Percentiles rank a stretch among this genome's conserved stretches.
These are phyloP conservation scores for Spodoptera frugiperda DNA, from an alignment of 1,140 invertebrate genomes.

Conservation along the genomic window DNA sequence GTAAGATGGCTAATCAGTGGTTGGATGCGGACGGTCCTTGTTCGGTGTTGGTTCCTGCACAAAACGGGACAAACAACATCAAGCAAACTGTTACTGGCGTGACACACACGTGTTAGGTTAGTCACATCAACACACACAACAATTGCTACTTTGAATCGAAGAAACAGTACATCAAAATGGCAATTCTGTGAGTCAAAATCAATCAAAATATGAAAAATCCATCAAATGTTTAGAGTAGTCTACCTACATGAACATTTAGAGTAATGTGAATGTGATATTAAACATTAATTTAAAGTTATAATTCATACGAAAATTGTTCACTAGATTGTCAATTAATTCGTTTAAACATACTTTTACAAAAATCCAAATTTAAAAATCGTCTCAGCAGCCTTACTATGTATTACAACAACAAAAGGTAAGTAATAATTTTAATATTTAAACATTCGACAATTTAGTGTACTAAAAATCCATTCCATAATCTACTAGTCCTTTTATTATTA, in stretches of 20 bases:
- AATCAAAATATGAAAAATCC: conserved; percentile 6
- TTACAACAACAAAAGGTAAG: too few species aligned
- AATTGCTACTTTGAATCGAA: conserved; percentile 51
- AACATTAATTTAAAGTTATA: conserved; percentile 10
- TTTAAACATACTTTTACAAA: too few species aligned
- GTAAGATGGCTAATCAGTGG: conserved; percentile 67
- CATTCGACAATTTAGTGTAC: not conserved
- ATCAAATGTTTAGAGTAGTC: conserved; percentile 20
- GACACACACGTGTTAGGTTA: conserved; percentile 76
- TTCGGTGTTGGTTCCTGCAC: conserved; percentile 79
- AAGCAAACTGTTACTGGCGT: conserved; percentile 79
- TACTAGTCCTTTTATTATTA: not conserved
- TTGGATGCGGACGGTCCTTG: conserved; percentile 72
- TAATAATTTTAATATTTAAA: not conserved
- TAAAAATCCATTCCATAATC: conserved; percentile 5
- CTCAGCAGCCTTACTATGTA: too few species aligned
- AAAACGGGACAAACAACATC: conserved; percentile 73
- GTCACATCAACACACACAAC: conserved; percentile 60
- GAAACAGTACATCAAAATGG: conserved; percentile 5
- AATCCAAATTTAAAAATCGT: too few species aligned
- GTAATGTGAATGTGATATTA: conserved; percentile 10
- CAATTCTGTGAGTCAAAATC: conserved; percentile 19
- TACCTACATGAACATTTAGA: conserved; percentile 19
- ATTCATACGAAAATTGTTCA: not conserved
- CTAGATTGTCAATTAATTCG: not conserved